Conservation (phyloP, 2,888 invertebrate species). For the Dicyrtoma fusca region DNA sequence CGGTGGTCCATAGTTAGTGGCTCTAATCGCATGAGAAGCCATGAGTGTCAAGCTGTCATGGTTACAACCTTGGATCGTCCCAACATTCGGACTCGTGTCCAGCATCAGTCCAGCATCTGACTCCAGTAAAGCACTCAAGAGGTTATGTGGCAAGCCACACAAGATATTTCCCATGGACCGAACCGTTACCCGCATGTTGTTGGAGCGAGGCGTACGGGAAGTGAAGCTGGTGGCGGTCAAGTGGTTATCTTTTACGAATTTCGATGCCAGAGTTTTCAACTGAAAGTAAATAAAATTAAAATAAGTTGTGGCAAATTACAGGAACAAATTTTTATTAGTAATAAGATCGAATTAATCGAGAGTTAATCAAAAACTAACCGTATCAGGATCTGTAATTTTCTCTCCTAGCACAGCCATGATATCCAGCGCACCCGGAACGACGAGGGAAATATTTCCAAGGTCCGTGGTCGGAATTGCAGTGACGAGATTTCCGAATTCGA, state of each 20-base stretch:
- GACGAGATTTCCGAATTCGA: constrained; percentile 54
- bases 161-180: constrained; percentile 52
- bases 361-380: constrained; percentile 40
- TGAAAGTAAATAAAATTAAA: neutral
- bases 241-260: constrained; percentile 52
- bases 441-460: constrained; percentile 41
- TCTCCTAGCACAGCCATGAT: constrained; percentile 47
- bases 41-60: constrained; percentile 45
- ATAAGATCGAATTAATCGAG: neutral
- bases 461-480: constrained; percentile 38
- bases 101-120: constrained; percentile 48
- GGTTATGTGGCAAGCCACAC: constrained; percentile 49
- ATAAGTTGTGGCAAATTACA: too few species aligned
- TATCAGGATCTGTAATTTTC: constrained; percentile 39
- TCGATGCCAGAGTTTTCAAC: constrained; percentile 49
- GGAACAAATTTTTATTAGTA: neutral
- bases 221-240: constrained; percentile 38
- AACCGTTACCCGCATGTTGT: constrained; percentile 49
- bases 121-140: constrained; percentile 52
- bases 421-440: constrained; percentile 47
- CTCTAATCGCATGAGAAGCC: constrained; percentile 47
- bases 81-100: constrained; percentile 50
- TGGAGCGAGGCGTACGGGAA: constrained; percentile 36
- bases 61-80: constrained; percentile 51
- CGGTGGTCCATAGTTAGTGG: constrained; percentile 52